These are phyloP conservation scores for Colaptes auratus DNA, from an alignment of 2,113 vertebrate species.

Conservation along the genomic window DNA sequence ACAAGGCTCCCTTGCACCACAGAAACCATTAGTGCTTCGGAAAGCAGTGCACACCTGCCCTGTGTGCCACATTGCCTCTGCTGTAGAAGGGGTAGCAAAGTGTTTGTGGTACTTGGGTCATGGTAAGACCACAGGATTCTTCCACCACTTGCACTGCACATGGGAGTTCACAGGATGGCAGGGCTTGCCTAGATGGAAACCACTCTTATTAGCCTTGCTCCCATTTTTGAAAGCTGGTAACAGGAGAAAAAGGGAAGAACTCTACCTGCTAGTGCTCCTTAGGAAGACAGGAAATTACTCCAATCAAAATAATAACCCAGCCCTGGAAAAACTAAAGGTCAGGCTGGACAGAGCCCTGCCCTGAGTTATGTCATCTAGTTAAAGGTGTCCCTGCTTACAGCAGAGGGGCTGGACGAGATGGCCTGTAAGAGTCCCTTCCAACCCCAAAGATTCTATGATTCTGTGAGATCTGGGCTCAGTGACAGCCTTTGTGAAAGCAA, in stretches of 20 bases:
- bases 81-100: background rate
- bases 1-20: background rate
- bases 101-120: background rate
- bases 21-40: background rate
- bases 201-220: background rate
- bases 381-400: background rate
- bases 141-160: background rate
- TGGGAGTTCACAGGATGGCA: background rate
- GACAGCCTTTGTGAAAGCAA: background rate
- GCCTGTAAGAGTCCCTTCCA: background rate
- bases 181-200: background rate
- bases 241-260: background rate
- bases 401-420: background rate
- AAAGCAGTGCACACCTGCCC: background rate
- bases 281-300: background rate
- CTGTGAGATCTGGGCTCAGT: background rate
- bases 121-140: background rate
- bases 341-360: background rate
- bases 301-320: background rate
- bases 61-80: accelerated
- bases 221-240: background rate
- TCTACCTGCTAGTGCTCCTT: background rate
- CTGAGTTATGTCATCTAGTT: background rate
- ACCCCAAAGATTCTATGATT: background rate
- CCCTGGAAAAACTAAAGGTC: background rate